phyloP scores from a whole-genome alignment of 2,113 vertebrate genomes.

The Cyphomyrus discorhynchus region DNA sequence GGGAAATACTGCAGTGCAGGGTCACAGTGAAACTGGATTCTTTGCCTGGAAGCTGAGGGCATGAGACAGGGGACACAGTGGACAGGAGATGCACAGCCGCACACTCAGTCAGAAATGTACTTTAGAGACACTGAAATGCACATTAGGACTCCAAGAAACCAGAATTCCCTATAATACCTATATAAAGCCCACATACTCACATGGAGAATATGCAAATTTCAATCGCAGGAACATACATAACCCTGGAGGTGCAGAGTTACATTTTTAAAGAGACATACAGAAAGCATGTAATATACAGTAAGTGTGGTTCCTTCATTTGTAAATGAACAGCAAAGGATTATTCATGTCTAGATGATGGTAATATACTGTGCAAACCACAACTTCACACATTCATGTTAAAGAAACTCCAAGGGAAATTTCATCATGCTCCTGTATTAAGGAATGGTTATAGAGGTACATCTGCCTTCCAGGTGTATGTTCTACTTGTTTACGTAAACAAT shows the following conservation, averaged over 20 bases:
- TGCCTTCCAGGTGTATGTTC: background rate
- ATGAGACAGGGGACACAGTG: background rate
- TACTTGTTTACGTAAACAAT: background rate
- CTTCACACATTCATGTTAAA: background rate
- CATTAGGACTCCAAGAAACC: background rate
- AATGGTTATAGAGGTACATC: background rate
- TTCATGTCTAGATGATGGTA: background rate
- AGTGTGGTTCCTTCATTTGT: background rate
- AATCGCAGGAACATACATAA: background rate
- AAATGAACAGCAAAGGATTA: background rate
- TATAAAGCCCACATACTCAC: background rate
- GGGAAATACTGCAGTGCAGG: background rate
- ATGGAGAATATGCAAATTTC: background rate
- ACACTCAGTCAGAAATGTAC: background rate
- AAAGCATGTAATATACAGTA: background rate
- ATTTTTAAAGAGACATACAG: background rate
- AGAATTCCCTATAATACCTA: background rate
- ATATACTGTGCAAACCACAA: background rate
- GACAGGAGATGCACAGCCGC: background rate
- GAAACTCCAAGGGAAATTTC: background rate
- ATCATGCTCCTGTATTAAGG: background rate
- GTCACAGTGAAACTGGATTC: background rate
- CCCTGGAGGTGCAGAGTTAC: background rate
- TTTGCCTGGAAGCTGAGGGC: background rate
- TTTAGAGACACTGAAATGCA: background rate